Base-by-base conservation (phyloP, 2,888 invertebrate species). In the Ornithoptera priamus region DNA sequence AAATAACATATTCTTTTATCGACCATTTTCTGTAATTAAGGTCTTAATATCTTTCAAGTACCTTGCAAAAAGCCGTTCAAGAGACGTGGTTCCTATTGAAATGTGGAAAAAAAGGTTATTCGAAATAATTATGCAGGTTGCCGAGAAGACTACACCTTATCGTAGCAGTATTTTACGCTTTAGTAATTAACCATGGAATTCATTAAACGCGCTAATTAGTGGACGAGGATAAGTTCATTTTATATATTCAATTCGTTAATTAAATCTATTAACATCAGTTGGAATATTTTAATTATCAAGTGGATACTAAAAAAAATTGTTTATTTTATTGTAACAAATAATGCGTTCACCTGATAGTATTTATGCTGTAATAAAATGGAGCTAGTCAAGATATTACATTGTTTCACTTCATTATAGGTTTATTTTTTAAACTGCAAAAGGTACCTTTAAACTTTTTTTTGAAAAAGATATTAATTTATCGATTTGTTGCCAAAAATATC, bases 401-500 rank as follows among this genome's bases (percentile, higher is more conserved):
- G 46, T 15, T 46, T 46, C 15, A 12, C 10, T 10, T 10, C 15
- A 15, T 46, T 2, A 10, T 15, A 15, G 12, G 15, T 46, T n/a
- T 53, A n/a, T 1, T 53, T 50, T 50, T 1, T 50, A 5, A 50
- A 50, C 15, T 17, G 50, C 15, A 50, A 17, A 17, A 50, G 12
- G 2, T 20, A 57, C 7, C 1, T 20, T 57, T 4, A 57, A 56
- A 22, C 6, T 20, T 20, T 20, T 57, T 50, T 50, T 10, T 50
- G 5, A 5, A 5, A 50, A 18, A 17, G n/a, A n/a, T 58, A 22
- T 22, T 58, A 65, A 39, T 61, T 7, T 53, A 18, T 22, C 18
- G 15, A 22, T 60, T 46, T 66, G 42, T 58, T 62, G 2, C 1
- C 20, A 62, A 61, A 62, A 70, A 59, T 65, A 85, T 87, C 87